phyloP scores from a whole-genome alignment of 1,140 invertebrate species.

The Teleopsis dalmanni region DNA sequence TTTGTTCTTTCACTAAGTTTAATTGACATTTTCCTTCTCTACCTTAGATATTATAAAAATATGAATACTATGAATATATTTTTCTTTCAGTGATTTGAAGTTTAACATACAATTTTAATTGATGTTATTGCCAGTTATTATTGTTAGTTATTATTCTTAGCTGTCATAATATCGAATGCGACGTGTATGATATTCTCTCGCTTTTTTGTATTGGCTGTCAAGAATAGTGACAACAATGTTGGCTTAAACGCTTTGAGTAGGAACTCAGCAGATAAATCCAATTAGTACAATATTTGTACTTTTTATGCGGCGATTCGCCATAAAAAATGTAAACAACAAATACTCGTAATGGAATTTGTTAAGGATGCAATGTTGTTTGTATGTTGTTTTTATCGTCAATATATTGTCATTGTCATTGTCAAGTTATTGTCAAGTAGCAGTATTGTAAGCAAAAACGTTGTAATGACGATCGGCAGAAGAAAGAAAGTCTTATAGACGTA shows the following conservation, averaged over 20 bases:
- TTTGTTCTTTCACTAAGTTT: too few relatives aligned
- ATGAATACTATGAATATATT: too few relatives aligned
- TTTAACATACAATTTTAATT: too few relatives aligned
- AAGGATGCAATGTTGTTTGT: background rate
- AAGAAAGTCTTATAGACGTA: slow-evolving; percentile 1
- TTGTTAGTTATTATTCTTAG: too few relatives aligned
- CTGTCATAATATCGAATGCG: background rate
- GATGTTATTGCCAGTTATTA: too few relatives aligned
- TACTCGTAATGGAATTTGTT: background rate
- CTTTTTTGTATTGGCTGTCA: too few relatives aligned
- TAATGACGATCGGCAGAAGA: slow-evolving; percentile 1
- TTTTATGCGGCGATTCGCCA: slow-evolving; percentile 44
- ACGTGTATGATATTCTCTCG: background rate
- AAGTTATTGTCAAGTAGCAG: background rate
- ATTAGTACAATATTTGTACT: slow-evolving; percentile 45
- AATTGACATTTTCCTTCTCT: too few relatives aligned
- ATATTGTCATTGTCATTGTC: slow-evolving; percentile 1
- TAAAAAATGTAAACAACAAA: slow-evolving; percentile 21
- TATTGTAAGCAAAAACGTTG: slow-evolving; percentile 2
- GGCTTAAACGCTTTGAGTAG: too few relatives aligned
- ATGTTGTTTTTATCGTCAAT: background rate
- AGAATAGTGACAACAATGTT: too few relatives aligned
- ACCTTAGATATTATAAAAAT: too few relatives aligned
- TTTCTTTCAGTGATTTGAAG: too few relatives aligned
- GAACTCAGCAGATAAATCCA: slow-evolving; percentile 42